These are phyloP conservation scores for Anas capensis DNA, from an alignment of 2,797 vertebrate species.

Conservation along the genomic window DNA sequence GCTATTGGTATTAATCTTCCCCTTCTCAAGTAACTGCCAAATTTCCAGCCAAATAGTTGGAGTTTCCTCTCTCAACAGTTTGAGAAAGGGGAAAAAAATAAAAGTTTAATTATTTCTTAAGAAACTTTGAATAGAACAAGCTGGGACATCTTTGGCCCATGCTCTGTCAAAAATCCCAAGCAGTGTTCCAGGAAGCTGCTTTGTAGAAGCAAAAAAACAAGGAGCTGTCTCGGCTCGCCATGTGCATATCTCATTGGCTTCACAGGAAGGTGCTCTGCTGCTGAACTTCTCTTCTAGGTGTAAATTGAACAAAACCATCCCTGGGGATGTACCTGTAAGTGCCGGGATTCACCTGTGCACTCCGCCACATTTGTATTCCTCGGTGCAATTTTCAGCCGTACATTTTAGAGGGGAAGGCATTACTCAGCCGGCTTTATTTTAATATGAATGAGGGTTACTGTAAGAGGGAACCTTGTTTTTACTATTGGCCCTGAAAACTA, in stretches of 20 bases:
- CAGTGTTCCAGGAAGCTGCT: conserved; percentile 42
- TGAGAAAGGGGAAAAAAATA: not conserved
- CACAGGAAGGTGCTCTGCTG: not conserved
- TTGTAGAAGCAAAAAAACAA: conserved; percentile 15
- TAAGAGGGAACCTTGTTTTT: conserved; percentile 48
- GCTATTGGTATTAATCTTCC: not conserved
- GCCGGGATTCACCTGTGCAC: not conserved
- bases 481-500: conserved; percentile 57
- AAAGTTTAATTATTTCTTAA: conserved; percentile 7
- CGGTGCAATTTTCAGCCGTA: not conserved
- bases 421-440: conserved; percentile 49
- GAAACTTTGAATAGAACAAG: not conserved
- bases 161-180: conserved; percentile 39
- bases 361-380: not conserved
- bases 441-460: conserved; percentile 51
- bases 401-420: not conserved
- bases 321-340: conserved; percentile 8
- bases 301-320: conserved; percentile 50
- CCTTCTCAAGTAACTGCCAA: not conserved
- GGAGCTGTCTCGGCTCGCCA: not conserved
- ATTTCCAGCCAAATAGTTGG: not conserved
- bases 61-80: not conserved
- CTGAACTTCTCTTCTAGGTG: not conserved
- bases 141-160: conserved; percentile 17
- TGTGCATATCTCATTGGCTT: not conserved